Evolutionary conservation across 1,140 invertebrate genomes (phyloP).

Genomic region (Drosophila kurseongensis): DNA sequence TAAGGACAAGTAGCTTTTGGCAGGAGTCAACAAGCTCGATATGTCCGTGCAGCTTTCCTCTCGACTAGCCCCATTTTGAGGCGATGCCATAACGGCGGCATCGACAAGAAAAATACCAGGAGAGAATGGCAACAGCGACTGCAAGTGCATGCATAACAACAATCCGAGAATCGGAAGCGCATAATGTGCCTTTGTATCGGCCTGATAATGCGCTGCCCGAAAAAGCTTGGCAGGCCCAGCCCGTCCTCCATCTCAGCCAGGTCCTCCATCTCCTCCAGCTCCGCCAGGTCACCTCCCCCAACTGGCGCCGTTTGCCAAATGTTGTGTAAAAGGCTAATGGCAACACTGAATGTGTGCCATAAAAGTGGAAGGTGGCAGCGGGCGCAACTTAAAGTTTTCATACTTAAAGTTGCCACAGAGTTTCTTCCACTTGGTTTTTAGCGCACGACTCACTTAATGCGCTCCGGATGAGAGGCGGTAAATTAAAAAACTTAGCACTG

Average conservation of each 20-base stretch:
- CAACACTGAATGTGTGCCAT: constrained; percentile 69
- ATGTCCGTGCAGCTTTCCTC: constrained; percentile 43
- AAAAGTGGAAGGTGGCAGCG: constrained; percentile 56
- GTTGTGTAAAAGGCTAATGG: constrained; percentile 72
- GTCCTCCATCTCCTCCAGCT: background rate
- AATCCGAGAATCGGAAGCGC: constrained; percentile 70
- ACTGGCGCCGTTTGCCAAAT: constrained; percentile 71
- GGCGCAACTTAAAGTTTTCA: constrained; percentile 22
- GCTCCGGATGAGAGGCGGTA: constrained; percentile 27
- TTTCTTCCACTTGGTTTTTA: background rate
- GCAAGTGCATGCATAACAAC: constrained; percentile 52
- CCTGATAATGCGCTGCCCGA: constrained; percentile 69
- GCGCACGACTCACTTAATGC: constrained; percentile 54
- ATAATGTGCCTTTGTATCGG: constrained; percentile 80
- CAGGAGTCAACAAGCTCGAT: constrained; percentile 38
- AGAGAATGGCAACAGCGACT: constrained; percentile 22
- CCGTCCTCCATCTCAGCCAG: background rate
- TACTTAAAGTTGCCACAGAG: constrained; percentile 17
- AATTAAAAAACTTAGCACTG: constrained; percentile 76
- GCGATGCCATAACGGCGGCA: constrained; percentile 51
- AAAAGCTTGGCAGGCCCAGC: constrained; percentile 57
- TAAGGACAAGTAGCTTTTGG: constrained; percentile 38
- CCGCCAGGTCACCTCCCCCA: constrained; percentile 1
- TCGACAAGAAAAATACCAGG: constrained; percentile 22
- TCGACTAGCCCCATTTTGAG: constrained; percentile 50